Evolutionary conservation across 92 coral and sea anemone genomes (phyloP).

Genomic region (Porites divaricata): DNA sequence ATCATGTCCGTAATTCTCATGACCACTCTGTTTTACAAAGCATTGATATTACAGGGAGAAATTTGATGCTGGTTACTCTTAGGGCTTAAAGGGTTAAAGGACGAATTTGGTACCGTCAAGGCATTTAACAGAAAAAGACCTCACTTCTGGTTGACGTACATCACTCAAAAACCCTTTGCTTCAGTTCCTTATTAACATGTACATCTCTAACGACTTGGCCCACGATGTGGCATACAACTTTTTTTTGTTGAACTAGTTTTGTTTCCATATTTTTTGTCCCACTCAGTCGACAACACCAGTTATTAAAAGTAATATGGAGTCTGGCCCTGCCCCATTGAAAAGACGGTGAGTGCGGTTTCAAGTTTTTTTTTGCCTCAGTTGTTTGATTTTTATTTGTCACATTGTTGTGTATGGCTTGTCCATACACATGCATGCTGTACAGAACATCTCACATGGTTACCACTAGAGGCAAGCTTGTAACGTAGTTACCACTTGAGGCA

Average conservation of each 20-base stretch:
- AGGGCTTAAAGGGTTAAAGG: too few relatives aligned
- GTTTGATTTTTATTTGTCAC: background rate
- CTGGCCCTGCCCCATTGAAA: slow-evolving; percentile 89
- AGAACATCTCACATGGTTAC: background rate
- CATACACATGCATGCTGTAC: background rate
- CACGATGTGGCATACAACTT: background rate
- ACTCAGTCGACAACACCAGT: slow-evolving; percentile 73
- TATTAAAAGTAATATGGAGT: slow-evolving; percentile 77
- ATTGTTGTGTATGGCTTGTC: background rate
- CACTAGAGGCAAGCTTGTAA: too few relatives aligned
- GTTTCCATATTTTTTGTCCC: slow-evolving; percentile 1
- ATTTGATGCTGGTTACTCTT: too few relatives aligned
- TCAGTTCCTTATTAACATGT: too few relatives aligned
- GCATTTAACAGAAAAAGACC: too few relatives aligned
- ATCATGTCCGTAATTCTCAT: too few relatives aligned
- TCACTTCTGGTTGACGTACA: too few relatives aligned
- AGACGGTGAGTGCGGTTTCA: slow-evolving; percentile 73
- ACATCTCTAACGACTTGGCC: too few relatives aligned
- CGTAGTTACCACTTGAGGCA: background rate
- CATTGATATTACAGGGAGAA: too few relatives aligned
- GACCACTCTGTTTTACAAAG: too few relatives aligned
- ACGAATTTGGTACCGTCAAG: too few relatives aligned
- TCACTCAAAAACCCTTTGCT: too few relatives aligned
- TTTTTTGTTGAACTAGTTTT: background rate
- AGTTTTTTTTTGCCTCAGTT: background rate